Evolutionary conservation across 2,888 invertebrate genomes (phyloP), one percentile per base, ranked within the genome.

Genomic region (Hofmannophila pseudospretella): DNA sequence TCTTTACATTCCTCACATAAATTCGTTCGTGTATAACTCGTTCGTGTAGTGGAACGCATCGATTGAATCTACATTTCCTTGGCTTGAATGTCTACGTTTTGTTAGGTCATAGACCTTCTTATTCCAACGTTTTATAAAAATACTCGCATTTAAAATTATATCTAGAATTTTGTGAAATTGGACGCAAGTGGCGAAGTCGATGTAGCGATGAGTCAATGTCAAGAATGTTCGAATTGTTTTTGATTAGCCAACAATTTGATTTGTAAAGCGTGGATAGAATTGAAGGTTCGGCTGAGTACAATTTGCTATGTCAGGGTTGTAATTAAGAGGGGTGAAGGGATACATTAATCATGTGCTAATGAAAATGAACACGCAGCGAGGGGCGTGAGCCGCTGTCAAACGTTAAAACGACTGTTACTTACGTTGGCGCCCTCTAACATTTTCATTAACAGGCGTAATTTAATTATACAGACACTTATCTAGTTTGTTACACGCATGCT

Each of bases 171-270:
- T 56, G 52, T 60, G 57, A 63, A 22, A 62, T n/a, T 58, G 60
- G 51, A 55, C 51, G 33, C 49, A 63, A 68, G 67, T 69, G 68
- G 49, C 52, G 44, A 58, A 59, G 45, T 51, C 47, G 54, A 58
- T 51, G 53, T 47, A 54, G 60, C 57, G 54, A 59, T 63, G 63
- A 65, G 40, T 67, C 67, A 64, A 63, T 61, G 64, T 66, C 64
- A 64, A 57, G 66, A 61, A 53, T 53, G 53, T 56, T 54, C 33
- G 45, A 29, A 61, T 64, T 62, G 52, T 58, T 54, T 52, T 45
- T 47, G 49, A 33, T 51, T 42, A 20, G 38, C 38, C 36, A 27
- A 39, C 14, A 12, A 16, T 16, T 32, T 35, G 19, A 22, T 32
- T 22, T n/a, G 20, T 11, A 39, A 34, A 38, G 13, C 2, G 20